Percentiles rank a stretch among this genome's conserved stretches.
These are phyloP conservation scores for Euzophera pinguis DNA, from an alignment of 2,888 invertebrate genomes.

Conservation along the genomic window DNA sequence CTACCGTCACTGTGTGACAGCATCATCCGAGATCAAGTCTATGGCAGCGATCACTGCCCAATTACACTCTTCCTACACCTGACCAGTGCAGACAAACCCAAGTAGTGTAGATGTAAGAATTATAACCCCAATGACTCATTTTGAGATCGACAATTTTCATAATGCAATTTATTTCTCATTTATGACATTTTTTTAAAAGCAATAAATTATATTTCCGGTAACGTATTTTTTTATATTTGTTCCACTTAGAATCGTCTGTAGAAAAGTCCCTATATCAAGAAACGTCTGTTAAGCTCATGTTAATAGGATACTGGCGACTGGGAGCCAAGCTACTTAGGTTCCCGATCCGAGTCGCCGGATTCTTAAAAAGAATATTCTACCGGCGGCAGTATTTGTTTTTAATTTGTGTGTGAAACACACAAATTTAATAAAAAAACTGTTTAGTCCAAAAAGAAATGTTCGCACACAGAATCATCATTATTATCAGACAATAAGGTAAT, in stretches of 20 bases:
- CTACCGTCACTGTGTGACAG: conserved; percentile 89
- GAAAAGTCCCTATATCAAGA: no score
- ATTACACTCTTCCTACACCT: conserved; percentile 86
- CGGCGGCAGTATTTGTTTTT: no score
- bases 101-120: conserved; percentile 25
- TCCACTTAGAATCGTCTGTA: background rate
- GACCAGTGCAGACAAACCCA: conserved; percentile 65
- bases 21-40: conserved; percentile 88
- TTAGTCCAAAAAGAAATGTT: no score
- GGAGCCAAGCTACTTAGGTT: no score
- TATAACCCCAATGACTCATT: conserved; percentile 9
- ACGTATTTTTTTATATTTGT: background rate
- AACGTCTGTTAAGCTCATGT: no score
- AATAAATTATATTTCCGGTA: conserved; percentile 5
- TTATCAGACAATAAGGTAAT: no score
- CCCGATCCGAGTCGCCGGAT: no score
- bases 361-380: no score
- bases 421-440: no score
- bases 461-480: no score
- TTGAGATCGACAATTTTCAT: conserved; percentile 14
- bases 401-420: no score
- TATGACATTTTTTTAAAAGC: conserved; percentile 7
- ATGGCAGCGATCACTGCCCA: conserved; percentile 98
- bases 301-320: no score
- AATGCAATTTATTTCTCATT: background rate